Evolutionary conservation across 2,797 vertebrate genomes (phyloP), one percentile per base, ranked within the genome.

Genomic region (Enteromius radiatus): DNA sequence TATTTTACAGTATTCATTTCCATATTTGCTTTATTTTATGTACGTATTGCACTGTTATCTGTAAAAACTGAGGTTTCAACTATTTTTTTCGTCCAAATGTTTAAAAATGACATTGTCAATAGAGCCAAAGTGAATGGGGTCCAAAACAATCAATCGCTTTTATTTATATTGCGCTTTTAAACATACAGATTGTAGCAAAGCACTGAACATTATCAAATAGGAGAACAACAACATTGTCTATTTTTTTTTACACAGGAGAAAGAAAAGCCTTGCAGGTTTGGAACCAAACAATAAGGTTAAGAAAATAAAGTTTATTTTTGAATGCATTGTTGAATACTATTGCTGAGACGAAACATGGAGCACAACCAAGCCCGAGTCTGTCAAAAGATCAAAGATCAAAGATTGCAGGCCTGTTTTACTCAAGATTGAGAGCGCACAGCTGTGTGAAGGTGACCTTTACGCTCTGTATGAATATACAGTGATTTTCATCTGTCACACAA

Each of bases 311-410:
- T 31, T 49, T 21, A 19, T 71, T 49, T 70, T 31, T 41, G 6
- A 9, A 10, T 23, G 26, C 59, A 64, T 3, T 17, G 5, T 14
- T 43, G 6, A 56, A 73, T 38, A 52, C 3, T 47, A 19, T 56
- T 38, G 3, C 17, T 41, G 41, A 9, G 47, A 54, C 3, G 23
- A 41, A 64, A 33, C 26, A 73, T 61, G 26, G 11, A 78, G 15
- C 52, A 82, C 49, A 41, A 63, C 56, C 41, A 69, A 88, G 84
- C 82, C 87, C 88, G 89, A 91, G 84, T 43, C 26, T 59, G 47
- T 59, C 69, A 52, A 70, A 83, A 59, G 91, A 78, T 87, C 73
- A 88, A 74, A 86, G 93, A 88, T 90, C 91, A 92, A 93, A 93
- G 93, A 94, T 92, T 90, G 82, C 87, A 1, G 70, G 45, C 84